Evolutionary conservation across 2,113 vertebrate genomes (phyloP), one percentile per base, ranked within the genome.

Genomic region (Albula glossodonta): DNA sequence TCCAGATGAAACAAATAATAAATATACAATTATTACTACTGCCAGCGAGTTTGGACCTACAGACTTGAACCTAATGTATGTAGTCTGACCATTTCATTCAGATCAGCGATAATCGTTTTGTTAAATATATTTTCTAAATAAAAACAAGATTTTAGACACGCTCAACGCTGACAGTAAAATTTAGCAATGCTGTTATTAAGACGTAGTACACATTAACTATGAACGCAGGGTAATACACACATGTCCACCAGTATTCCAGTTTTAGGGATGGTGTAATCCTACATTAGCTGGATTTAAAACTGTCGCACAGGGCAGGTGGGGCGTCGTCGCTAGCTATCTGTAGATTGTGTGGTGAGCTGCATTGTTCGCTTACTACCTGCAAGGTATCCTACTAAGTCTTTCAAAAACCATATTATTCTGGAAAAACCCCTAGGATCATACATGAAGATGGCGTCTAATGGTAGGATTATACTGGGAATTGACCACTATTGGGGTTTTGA

Each of bases 391-490:
- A 22, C 6, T 4, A 70, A 22, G 19, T 70, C 63, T n/a, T n/a
- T 13, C 60, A 70, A 60, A 11, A 11, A 12, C 2, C 17, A 15
- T n/a, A 19, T 70, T n/a, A 22, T 70, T 17, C 11, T 63, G 3
- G 60, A 63, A 63, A 63, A 22, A 19, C 63, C 63, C 17, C 63
- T 70, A 5, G 17, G 22, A 51, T 31, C 41, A 80, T 13, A 17
- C 84, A 13, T 53, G 31, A 9, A 25, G 84, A 85, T 85, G 84
- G 84, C 84, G n/a, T 85, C 84, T 53, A 85, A 80, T 77, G 84
- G 84, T 85, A 85, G 80, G 84, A 63, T 5, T 31, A 52, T n/a
- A n/a, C 17, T n/a, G 9, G 1, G 51, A 52, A 5, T 70, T 70
- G 22, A 8, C 4, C n/a, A 63, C 60, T 17, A 15, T 13, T 63